Conservation (phyloP, 2,113 vertebrate genomes). For the Varanus salvator region DNA sequence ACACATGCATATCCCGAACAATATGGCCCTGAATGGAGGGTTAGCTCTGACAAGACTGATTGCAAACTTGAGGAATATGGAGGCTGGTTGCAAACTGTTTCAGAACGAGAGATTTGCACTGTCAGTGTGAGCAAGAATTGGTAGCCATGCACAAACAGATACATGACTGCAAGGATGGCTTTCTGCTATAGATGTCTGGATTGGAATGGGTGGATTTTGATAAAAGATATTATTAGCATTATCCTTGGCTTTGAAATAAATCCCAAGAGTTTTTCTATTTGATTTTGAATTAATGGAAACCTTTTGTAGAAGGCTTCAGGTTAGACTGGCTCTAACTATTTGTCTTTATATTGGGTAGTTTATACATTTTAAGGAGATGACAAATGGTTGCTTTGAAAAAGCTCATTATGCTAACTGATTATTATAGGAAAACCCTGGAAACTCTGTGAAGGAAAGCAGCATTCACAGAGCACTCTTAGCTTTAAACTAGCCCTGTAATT, state of each 20-base stretch:
- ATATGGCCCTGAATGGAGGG: neutral
- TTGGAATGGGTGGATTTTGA: neutral
- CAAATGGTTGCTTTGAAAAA: slow-evolving; percentile 82
- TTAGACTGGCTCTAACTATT: slow-evolving; percentile 70
- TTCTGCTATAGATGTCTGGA: neutral
- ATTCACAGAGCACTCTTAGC: slow-evolving; percentile 75
- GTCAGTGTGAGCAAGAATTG: neutral
- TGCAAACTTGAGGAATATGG: neutral
- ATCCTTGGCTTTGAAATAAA: slow-evolving; percentile 75
- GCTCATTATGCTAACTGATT: slow-evolving; percentile 85
- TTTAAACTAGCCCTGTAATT: slow-evolving; percentile 81
- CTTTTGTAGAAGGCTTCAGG: slow-evolving; percentile 70
- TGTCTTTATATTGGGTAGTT: slow-evolving; percentile 80
- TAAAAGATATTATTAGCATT: slow-evolving; percentile 38
- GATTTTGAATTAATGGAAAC: slow-evolving; percentile 78
- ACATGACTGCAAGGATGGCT: neutral
- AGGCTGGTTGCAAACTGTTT: neutral
- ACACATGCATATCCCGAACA: neutral
- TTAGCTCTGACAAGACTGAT: neutral
- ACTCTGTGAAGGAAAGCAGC: slow-evolving; percentile 74
- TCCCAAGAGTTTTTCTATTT: slow-evolving; percentile 71
- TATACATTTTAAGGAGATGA: slow-evolving; percentile 85
- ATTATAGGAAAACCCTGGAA: slow-evolving; percentile 79
- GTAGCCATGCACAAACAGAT: neutral
- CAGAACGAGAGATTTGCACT: neutral